A percentile compares a stretch with the other conserved stretches of the same genome.
Conservation (phyloP, 2,113 vertebrate species). For the Pholis gunnellus region DNA sequence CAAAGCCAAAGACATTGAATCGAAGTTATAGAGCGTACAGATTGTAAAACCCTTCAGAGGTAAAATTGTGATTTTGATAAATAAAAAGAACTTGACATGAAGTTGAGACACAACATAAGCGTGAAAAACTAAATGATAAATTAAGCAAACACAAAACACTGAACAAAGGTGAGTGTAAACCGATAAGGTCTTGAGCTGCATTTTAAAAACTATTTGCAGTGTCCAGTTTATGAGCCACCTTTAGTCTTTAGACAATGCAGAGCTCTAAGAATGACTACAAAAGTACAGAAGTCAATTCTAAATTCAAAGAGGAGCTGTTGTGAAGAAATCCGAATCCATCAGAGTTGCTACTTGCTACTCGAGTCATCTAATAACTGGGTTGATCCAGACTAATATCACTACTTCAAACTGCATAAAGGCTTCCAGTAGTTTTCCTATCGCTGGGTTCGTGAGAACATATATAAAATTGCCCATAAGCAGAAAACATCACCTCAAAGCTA, state of each 20-base stretch:
- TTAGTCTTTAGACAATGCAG: not conserved
- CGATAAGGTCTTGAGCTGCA: not conserved
- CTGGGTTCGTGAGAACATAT: conserved; percentile 32
- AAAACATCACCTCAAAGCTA: conserved; percentile 52
- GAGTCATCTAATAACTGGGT: conserved; percentile 16
- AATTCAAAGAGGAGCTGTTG: not conserved
- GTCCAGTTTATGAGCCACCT: not conserved
- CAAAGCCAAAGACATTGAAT: not conserved
- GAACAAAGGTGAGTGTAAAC: not conserved
- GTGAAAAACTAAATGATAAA: not conserved
- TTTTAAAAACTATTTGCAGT: not conserved
- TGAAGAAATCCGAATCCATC: conserved; percentile 18
- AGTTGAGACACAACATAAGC: not conserved
- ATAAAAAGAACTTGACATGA: too few species aligned
- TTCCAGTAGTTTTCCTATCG: conserved; percentile 17
- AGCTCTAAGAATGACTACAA: not conserved
- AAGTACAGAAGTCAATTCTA: not conserved
- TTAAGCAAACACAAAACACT: not conserved
- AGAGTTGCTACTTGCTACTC: conserved; percentile 4
- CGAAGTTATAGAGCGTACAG: not conserved
- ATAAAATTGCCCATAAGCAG: conserved; percentile 42
- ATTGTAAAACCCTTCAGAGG: too few species aligned
- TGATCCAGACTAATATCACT: not conserved
- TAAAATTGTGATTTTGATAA: too few species aligned
- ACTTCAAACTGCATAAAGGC: conserved; percentile 17